These are phyloP conservation scores for Falco berigora DNA, from an alignment of 2,797 vertebrate species.

Conservation along the genomic window DNA sequence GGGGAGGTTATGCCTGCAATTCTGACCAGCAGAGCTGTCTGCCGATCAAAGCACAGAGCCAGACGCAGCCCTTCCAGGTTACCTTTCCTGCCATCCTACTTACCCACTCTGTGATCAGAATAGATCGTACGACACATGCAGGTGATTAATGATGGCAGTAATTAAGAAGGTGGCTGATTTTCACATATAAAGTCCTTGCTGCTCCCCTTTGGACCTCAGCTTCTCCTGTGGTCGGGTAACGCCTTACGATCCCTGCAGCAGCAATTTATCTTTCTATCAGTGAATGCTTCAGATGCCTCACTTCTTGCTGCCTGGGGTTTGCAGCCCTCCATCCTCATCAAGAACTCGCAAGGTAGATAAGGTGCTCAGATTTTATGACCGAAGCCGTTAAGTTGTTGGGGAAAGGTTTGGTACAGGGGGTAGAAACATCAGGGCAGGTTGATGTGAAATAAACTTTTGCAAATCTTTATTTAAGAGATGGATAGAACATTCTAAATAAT, in stretches of 20 bases:
- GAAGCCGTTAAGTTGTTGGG: background rate
- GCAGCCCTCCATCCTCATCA: background rate
- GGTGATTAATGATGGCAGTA: background rate
- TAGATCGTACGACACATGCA: fast-evolving
- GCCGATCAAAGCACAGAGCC: background rate
- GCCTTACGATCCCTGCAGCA: background rate
- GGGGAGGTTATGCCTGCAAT: background rate
- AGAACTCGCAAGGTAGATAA: background rate
- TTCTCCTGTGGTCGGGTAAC: background rate
- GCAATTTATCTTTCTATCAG: conserved; percentile 18
- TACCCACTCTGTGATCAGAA: background rate
- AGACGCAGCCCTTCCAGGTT: background rate
- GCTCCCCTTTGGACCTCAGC: background rate
- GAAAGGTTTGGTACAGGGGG: background rate
- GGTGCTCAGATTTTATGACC: background rate
- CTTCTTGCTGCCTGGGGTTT: background rate
- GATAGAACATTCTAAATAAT: background rate
- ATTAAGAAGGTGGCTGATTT: conserved; percentile 6
- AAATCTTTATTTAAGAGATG: background rate
- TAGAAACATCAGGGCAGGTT: background rate
- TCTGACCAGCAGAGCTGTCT: background rate
- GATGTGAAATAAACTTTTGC: background rate
- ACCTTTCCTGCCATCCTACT: background rate
- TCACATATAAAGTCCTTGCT: background rate
- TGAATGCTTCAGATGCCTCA: background rate